A percentile compares a stretch with the other conserved stretches of the same genome.
Evolutionary conservation across 2,113 vertebrate genomes (phyloP).

Genomic region (Macquaria australasica): DNA sequence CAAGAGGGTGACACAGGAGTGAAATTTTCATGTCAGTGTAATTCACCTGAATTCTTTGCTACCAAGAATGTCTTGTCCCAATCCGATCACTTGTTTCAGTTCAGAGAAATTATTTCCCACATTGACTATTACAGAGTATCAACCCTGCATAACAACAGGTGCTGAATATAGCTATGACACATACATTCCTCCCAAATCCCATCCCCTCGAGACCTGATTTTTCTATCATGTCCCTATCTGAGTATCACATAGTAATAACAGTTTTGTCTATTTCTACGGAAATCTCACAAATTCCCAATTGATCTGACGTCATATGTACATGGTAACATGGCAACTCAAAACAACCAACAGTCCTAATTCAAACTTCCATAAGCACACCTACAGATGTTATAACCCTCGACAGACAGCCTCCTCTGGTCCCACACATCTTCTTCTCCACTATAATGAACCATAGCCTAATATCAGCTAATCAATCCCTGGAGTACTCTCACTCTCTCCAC

Average conservation of each 20-base stretch:
- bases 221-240: neutral
- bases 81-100: conserved; percentile 19
- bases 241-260: neutral
- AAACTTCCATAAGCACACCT: conserved; percentile 8
- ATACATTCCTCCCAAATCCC: neutral
- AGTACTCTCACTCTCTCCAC: conserved; percentile 51
- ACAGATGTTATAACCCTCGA: conserved; percentile 25
- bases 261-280: neutral
- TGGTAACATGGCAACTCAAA: neutral
- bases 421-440: conserved; percentile 38
- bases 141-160: neutral
- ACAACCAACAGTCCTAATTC: conserved; percentile 25
- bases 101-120: conserved; percentile 16
- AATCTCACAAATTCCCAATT: neutral
- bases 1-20: neutral
- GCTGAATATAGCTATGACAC: conserved; percentile 6
- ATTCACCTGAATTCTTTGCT: neutral
- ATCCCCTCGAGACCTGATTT: conserved; percentile 25
- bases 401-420: conserved; percentile 31
- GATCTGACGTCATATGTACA: neutral
- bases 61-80: neutral
- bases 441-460: conserved; percentile 51
- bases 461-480: conserved; percentile 56
- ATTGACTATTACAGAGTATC: conserved; percentile 9
- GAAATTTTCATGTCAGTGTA: neutral